A percentile compares a stretch with the other conserved stretches of the same genome.
phyloP scores from a whole-genome alignment of 2,113 vertebrate genomes.

The Pristiophorus japonicus region DNA sequence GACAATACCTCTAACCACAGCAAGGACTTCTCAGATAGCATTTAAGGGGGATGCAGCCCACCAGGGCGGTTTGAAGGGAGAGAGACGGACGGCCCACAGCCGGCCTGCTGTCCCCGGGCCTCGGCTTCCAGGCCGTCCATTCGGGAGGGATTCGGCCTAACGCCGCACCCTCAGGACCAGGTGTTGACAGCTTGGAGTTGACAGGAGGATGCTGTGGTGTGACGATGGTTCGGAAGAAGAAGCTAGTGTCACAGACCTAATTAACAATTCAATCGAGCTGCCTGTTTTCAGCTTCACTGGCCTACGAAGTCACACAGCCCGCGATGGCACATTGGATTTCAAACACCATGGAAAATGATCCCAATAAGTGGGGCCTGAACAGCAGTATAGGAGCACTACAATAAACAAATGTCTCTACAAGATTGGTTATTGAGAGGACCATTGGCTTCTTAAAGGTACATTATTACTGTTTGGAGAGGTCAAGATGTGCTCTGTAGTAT shows the following conservation, averaged over 20 bases:
- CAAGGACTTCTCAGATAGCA: neutral
- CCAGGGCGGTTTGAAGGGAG: too few relatives aligned
- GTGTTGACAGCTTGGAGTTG: neutral
- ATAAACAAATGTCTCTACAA: neutral
- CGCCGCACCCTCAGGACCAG: too few relatives aligned
- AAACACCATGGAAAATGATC: neutral
- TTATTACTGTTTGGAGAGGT: neutral
- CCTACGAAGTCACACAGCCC: conserved; percentile 19
- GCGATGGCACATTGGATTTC: neutral
- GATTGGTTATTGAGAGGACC: neutral
- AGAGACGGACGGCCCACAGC: too few relatives aligned
- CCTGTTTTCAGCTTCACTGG: conserved; percentile 58
- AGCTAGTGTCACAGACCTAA: conserved; percentile 49
- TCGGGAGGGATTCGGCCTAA: too few relatives aligned
- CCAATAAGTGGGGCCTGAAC: neutral
- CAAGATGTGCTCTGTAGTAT: neutral
- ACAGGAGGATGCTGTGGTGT: neutral
- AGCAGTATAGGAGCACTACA: neutral
- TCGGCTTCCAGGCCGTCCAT: too few relatives aligned
- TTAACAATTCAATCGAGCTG: conserved; percentile 58
- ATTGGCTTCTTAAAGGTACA: neutral
- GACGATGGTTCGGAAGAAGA: conserved; percentile 8
- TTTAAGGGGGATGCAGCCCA: neutral
- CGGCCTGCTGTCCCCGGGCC: too few relatives aligned
- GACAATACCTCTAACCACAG: neutral